Evolutionary conservation across 2,888 invertebrate genomes (phyloP).

Genomic region (Caradrina clavipalpis): DNA sequence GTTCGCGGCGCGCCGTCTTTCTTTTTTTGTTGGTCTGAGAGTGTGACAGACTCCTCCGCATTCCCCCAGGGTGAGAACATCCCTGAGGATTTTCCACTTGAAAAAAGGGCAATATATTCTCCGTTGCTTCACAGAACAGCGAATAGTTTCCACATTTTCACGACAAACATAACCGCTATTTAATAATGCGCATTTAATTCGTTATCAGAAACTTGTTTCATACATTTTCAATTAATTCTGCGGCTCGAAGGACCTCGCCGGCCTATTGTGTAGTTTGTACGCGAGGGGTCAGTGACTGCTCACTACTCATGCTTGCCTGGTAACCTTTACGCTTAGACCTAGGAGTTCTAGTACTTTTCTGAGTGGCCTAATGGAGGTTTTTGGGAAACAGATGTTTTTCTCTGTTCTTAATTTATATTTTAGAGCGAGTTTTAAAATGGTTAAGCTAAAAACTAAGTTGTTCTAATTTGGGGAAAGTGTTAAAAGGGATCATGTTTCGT

Average conservation of each 20-base stretch:
- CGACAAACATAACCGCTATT: neutral
- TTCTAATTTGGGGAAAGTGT: neutral
- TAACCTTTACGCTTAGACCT: slow-evolving; percentile 21
- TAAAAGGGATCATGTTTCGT: neutral
- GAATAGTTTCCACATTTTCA: neutral
- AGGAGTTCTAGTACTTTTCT: slow-evolving; percentile 6
- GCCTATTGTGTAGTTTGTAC: slow-evolving; percentile 29
- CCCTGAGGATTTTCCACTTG: too few species aligned
- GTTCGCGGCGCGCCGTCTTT: too few species aligned
- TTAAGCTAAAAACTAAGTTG: neutral
- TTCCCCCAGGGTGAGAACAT: too few species aligned
- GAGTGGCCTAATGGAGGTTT: too few species aligned
- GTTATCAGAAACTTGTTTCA: slow-evolving; percentile 33
- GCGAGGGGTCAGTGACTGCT: slow-evolving; percentile 33
- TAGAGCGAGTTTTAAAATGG: neutral
- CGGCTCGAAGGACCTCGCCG: slow-evolving; percentile 14
- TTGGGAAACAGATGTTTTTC: too few species aligned
- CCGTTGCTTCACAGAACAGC: neutral
- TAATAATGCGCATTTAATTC: slow-evolving; percentile 19
- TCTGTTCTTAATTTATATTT: too few species aligned
- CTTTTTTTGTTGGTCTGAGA: too few species aligned
- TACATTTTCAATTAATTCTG: slow-evolving; percentile 38
- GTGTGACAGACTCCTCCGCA: too few species aligned
- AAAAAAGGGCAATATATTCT: too few species aligned
- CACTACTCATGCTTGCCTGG: slow-evolving; percentile 22